Percentiles rank a stretch among this genome's conserved stretches.
Evolutionary conservation across 2,888 invertebrate genomes (phyloP).

Genomic region (Masnerella sp.): DNA sequence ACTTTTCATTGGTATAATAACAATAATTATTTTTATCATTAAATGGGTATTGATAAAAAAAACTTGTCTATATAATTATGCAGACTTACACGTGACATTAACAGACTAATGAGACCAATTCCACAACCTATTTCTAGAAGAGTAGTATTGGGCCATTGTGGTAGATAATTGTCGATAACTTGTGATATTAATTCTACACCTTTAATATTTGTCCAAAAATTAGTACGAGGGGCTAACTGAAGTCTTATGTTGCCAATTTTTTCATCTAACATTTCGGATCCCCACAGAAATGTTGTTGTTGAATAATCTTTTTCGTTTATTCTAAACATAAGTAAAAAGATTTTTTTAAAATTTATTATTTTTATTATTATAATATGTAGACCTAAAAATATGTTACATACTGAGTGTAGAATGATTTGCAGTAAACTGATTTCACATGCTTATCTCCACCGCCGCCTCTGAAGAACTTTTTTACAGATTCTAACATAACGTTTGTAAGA

Average conservation of each 20-base stretch:
- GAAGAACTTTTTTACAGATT: constrained; percentile 71
- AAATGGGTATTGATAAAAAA: too few relatives aligned
- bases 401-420: constrained; percentile 64
- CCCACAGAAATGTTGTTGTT: constrained; percentile 72
- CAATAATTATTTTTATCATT: neutral
- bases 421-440: constrained; percentile 74
- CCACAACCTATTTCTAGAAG: constrained; percentile 75
- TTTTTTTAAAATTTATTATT: neutral
- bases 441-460: constrained; percentile 71
- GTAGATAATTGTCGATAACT: constrained; percentile 69
- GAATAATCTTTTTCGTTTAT: constrained; percentile 64
- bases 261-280: constrained; percentile 73
- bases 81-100: constrained; percentile 70
- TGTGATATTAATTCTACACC: constrained; percentile 72
- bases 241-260: constrained; percentile 70
- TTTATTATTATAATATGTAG: neutral
- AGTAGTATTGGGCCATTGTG: constrained; percentile 67
- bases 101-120: constrained; percentile 73
- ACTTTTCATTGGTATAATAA: too few relatives aligned
- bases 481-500: constrained; percentile 68
- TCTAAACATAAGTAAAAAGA: constrained; percentile 57
- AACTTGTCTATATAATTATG: neutral
- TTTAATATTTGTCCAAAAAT: constrained; percentile 73
- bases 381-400: constrained; percentile 48
- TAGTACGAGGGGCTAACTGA: constrained; percentile 74